Evolutionary conservation across 2,888 invertebrate species (phyloP).

Genomic region (Artemia sinica): DNA sequence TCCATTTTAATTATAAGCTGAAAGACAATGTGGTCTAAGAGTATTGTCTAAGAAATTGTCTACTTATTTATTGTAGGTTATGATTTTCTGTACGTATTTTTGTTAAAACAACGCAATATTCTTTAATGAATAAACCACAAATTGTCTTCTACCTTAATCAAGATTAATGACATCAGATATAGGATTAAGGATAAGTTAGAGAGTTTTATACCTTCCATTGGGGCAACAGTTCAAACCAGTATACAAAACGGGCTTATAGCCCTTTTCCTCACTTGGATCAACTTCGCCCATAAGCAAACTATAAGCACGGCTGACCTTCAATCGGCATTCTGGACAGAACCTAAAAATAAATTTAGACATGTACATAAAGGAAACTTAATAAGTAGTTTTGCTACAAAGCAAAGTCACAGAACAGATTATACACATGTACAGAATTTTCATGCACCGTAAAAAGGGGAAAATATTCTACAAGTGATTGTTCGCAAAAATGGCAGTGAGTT

Average conservation of each 20-base stretch:
- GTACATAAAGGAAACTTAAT: slow-evolving; percentile 82
- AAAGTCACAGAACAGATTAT: slow-evolving; percentile 51
- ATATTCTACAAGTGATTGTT: too few relatives aligned
- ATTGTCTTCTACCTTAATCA: slow-evolving; percentile 17
- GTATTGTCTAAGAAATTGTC: too few relatives aligned
- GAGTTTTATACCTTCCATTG: slow-evolving; percentile 45
- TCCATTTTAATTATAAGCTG: too few relatives aligned
- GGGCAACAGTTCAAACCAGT: slow-evolving; percentile 70
- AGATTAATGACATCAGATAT: slow-evolving; percentile 21
- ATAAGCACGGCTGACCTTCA: slow-evolving; percentile 69
- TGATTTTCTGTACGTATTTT: too few relatives aligned
- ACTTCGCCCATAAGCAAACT: slow-evolving; percentile 52
- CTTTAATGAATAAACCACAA: slow-evolving; percentile 19
- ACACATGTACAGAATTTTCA: too few relatives aligned
- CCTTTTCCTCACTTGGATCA: slow-evolving; percentile 68
- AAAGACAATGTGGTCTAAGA: too few relatives aligned
- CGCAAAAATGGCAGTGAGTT: too few relatives aligned
- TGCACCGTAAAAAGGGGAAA: too few relatives aligned
- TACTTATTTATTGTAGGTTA: too few relatives aligned
- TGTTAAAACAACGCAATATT: too few relatives aligned
- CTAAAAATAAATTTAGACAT: slow-evolving; percentile 55
- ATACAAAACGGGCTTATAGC: slow-evolving; percentile 69
- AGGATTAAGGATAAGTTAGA: slow-evolving; percentile 19
- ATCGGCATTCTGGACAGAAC: slow-evolving; percentile 81
- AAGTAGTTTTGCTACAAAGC: slow-evolving; percentile 72